Evolutionary conservation across 2,888 invertebrate genomes (phyloP), one percentile per base, ranked within the genome.

Genomic region (Erannis defoliaria): DNA sequence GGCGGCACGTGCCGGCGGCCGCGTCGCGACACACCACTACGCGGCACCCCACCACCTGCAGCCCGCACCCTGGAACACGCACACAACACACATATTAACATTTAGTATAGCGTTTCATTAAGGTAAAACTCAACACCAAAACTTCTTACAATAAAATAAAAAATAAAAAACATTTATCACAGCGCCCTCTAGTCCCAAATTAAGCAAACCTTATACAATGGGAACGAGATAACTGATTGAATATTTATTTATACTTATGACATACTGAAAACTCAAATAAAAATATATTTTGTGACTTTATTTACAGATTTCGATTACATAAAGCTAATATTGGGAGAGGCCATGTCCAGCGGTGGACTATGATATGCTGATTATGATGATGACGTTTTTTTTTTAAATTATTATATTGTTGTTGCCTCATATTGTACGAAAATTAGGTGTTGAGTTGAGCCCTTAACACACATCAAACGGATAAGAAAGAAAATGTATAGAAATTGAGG

Each of bases 1-100:
- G 97, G 89, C 96, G 95, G 94, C 98, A 98, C 93, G 97, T 95
- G 93, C 98, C 98, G 92, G 97, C 97, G 85, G 97, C 97, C 91
- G 97, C 97, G 95, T 98, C 98, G 92, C 98, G 97, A 94, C 98
- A 98, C 90, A 98, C 98, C 93, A 97, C 97, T 94, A 98, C 98
- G 93, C 97, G 97, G 93, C 97, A 97, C 94, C 98, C 98, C 94
- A 96, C 96, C 95, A 98, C 97, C 95, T 98, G 98, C 95, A 98
- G 97, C 94, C 96, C 96, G 94, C 97, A 97, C 95, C 97, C 98
- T 98, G 94, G 67, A 94, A 95, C 80, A 67, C 58, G 59, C 66
- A 63, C 53, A 49, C 55, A 68, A 66, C 54, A 60, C 21, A 33
- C 29, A n/a, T 18, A 18, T 33, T 18, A 18, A 19, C 12, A 33